Evolutionary conservation across 1,140 invertebrate genomes (phyloP), one percentile per base, ranked within the genome.

Genomic region (Oryctes rhinoceros): DNA sequence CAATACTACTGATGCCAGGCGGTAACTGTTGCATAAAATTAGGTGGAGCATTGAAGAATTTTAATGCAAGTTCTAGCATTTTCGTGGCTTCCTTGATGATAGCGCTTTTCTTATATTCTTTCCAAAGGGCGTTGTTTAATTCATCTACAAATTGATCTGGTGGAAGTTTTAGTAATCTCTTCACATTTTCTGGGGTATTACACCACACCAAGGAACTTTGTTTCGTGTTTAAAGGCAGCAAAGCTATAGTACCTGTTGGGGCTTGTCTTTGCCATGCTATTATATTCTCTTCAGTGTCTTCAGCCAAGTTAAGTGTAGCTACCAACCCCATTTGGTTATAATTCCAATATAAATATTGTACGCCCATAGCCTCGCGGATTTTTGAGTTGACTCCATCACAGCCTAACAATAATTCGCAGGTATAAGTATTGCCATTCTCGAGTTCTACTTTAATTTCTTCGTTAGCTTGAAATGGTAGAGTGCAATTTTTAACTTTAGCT

Each of bases 201-300:
- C 94, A 95, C 98, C 98, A 99, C 0, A 99, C 97, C 2, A 99
- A 88, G 0, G 96, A 98, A 85, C 95, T 96, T 4, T 76, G 35
- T 35, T 71, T 80, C 2, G 24, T 65, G 39, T 44, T 79, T 90
- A 96, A 93, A 49, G 98, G 98, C 49, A 99, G 88, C 47, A 99
- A 86, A 15, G 98, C 98, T 44, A 99, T 91, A 0, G 97, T 96
- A 4, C 98, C 98, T 20, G 91, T 94, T 2, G 96, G 94, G 79
- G 98, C 88, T 89, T 99, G 99, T 81, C 97, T 91, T 88, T 99
- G 98, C 97, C 97, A 99, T 0, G 97, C 98, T 47, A 96, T 94
- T 49, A 90, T 90, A 88, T 98, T 97, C 15, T 79, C 35, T 80
- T 93, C 91, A 30, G 82, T 84, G 78, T 84, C 93, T 86, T 96